These are phyloP conservation scores for Otis tarda DNA, from an alignment of 2,113 vertebrate species.

Conservation along the genomic window DNA sequence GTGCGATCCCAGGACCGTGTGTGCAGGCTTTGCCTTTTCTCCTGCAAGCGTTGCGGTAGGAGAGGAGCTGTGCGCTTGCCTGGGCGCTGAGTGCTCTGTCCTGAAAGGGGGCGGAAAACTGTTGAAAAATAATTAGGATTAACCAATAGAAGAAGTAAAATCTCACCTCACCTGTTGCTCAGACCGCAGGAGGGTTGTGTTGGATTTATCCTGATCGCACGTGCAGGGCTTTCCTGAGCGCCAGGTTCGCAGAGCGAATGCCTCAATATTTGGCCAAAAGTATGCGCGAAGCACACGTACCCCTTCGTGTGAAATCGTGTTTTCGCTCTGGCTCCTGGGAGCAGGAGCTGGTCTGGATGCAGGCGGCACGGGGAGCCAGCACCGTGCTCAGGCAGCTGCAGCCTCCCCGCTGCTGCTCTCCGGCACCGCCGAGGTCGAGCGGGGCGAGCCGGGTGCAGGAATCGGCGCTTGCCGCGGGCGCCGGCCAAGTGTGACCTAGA, in stretches of 20 bases:
- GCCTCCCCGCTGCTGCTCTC: neutral
- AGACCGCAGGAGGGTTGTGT: fast-evolving
- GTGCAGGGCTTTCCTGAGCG: fast-evolving
- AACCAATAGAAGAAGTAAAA: neutral
- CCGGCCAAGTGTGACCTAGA: neutral
- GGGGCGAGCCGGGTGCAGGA: neutral
- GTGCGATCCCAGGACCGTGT: fast-evolving
- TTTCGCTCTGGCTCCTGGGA: fast-evolving
- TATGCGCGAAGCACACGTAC: fast-evolving
- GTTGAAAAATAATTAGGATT: neutral
- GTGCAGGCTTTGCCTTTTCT: neutral
- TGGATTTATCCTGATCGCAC: neutral
- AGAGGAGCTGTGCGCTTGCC: neutral
- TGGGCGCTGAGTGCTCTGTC: neutral
- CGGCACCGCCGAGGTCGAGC: neutral
- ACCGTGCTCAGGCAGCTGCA: neutral
- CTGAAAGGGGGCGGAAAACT: neutral
- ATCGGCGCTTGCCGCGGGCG: neutral
- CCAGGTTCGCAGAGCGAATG: fast-evolving
- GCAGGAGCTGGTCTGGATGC: neutral
- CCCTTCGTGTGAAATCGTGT: fast-evolving
- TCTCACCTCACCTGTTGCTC: neutral
- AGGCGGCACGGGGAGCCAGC: neutral
- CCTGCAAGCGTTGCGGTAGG: neutral
- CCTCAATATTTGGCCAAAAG: fast-evolving